These are phyloP conservation scores for Pharmacophagus antenor DNA, from an alignment of 2,888 invertebrate genomes.

Conservation along the genomic window DNA sequence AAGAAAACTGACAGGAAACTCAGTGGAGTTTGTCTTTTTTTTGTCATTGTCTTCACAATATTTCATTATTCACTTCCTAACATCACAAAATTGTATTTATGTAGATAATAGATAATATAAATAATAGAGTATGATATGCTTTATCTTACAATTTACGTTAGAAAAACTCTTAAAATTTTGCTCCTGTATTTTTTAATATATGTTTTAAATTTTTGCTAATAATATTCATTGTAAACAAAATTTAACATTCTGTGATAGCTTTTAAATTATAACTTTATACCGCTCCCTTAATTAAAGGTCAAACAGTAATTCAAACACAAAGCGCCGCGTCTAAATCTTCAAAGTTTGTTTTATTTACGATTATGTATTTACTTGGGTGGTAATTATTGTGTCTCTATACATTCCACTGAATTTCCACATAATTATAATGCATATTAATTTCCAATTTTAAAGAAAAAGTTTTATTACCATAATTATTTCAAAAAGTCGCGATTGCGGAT, in stretches of 20 bases:
- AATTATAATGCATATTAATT: neutral
- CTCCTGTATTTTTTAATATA: too few relatives aligned
- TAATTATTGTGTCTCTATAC: constrained; percentile 12
- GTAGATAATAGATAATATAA: too few relatives aligned
- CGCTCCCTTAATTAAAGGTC: constrained; percentile 12
- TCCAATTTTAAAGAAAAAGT: neutral
- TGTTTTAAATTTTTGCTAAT: too few relatives aligned
- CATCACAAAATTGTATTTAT: too few relatives aligned
- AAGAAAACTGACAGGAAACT: too few relatives aligned
- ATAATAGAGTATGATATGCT: too few relatives aligned
- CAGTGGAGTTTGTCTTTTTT: too few relatives aligned
- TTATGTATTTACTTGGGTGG: constrained; percentile 14
- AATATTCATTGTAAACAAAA: neutral
- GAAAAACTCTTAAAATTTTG: too few relatives aligned
- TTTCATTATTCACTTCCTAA: too few relatives aligned
- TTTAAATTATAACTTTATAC: constrained; percentile 2
- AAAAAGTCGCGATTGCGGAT: neutral
- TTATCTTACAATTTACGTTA: too few relatives aligned
- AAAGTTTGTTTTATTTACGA: constrained; percentile 29
- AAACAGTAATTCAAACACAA: constrained; percentile 24
- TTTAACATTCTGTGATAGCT: neutral
- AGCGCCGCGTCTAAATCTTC: constrained; percentile 28
- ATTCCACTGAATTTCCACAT: neutral
- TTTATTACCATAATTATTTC: neutral
- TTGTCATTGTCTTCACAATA: too few relatives aligned